A percentile compares a stretch with the other conserved stretches of the same genome.
Evolutionary conservation across 2,797 vertebrate species (phyloP).

Genomic region (Ptychadena robeensis): DNA sequence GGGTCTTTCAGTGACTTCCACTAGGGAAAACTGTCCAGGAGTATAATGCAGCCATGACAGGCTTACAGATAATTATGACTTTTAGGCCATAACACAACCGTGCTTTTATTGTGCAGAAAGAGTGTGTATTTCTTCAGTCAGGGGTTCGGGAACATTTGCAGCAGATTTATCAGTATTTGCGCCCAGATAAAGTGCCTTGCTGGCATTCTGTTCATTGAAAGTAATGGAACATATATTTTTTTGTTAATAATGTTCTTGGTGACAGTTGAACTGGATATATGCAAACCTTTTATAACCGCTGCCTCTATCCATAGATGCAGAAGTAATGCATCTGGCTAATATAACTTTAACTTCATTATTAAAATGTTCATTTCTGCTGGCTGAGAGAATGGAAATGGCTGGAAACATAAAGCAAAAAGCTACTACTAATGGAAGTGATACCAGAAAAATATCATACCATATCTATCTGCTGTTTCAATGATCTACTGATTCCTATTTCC

Average conservation of each 20-base stretch:
- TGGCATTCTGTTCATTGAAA: conserved; percentile 48
- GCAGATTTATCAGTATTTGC: conserved; percentile 60
- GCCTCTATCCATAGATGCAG: neutral
- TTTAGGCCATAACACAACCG: conserved; percentile 59
- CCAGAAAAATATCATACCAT: no score
- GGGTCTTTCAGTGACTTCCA: conserved; percentile 56
- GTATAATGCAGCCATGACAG: conserved; percentile 56
- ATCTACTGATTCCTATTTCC: no score
- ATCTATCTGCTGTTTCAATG: no score
- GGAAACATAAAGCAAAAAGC: neutral
- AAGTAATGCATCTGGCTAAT: neutral
- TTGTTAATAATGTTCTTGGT: conserved; percentile 22
- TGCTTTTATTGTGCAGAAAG: conserved; percentile 55
- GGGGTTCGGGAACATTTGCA: conserved; percentile 32
- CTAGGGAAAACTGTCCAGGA: conserved; percentile 52
- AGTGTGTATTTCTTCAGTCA: conserved; percentile 50
- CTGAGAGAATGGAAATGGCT: neutral
- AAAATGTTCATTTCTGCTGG: neutral
- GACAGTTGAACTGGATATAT: conserved; percentile 28
- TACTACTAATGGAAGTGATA: neutral
- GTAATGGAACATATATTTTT: conserved; percentile 50
- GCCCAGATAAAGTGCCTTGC: conserved; percentile 16
- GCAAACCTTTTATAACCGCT: conserved; percentile 17
- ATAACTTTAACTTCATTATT: neutral
- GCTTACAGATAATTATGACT: conserved; percentile 57